phyloP scores from a whole-genome alignment of 1,140 invertebrate genomes.

The Drosophila orena region DNA sequence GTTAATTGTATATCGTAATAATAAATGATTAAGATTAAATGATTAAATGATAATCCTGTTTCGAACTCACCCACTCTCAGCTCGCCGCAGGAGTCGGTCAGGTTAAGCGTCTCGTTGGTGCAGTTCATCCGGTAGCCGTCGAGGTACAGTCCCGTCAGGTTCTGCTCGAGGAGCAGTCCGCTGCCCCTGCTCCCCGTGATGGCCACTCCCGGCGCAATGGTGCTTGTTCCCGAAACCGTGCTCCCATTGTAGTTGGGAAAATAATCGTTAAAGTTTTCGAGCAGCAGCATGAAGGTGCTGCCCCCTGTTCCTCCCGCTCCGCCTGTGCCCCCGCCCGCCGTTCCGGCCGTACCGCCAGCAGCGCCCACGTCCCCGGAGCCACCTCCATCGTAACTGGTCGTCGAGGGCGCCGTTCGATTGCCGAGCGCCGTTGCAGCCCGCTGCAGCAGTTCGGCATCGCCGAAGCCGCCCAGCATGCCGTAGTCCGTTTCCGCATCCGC shows the following conservation, averaged over 20 bases:
- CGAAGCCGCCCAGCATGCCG: conserved; percentile 62
- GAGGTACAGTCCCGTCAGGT: conserved; percentile 67
- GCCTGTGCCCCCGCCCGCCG: conserved; percentile 2
- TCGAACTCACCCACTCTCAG: conserved; percentile 62
- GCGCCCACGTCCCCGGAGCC: background rate
- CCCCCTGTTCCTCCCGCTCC: conserved; percentile 33
- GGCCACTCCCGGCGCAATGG: conserved; percentile 24
- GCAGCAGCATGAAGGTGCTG: conserved; percentile 86
- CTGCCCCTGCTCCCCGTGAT: conserved; percentile 6
- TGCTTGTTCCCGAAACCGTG: conserved; percentile 68
- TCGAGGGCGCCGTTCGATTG: conserved; percentile 32
- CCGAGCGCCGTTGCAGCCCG: conserved; percentile 47
- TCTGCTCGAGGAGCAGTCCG: conserved; percentile 55
- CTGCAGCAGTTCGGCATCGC: conserved; percentile 57
- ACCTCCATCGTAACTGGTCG: conserved; percentile 28
- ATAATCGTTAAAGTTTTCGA: conserved; percentile 88
- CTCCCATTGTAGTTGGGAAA: conserved; percentile 86
- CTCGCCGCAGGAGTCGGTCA: conserved; percentile 63
- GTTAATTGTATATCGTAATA: too few species aligned
- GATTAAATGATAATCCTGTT: too few species aligned
- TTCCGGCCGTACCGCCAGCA: conserved; percentile 1
- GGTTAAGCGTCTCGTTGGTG: conserved; percentile 66
- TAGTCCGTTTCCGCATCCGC: conserved; percentile 73
- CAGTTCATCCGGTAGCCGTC: conserved; percentile 67
- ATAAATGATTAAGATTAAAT: too few species aligned